phyloP scores from a whole-genome alignment of 2,888 invertebrate species.

The Melikaiella ostensackeni region DNA sequence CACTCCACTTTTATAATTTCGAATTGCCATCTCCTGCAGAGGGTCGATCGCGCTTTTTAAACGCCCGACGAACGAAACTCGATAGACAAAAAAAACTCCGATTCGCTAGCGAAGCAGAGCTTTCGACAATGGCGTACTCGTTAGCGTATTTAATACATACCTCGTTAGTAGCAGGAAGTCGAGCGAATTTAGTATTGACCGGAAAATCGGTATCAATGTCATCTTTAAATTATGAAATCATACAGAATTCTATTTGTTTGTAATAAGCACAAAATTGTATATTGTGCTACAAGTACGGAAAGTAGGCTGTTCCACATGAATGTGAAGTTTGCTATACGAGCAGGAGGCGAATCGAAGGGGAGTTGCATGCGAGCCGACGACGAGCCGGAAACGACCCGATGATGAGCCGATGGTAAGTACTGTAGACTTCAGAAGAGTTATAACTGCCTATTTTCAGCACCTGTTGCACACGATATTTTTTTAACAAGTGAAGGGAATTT shows the following conservation, averaged over 20 bases:
- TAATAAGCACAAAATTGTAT: neutral
- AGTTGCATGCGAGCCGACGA: no score
- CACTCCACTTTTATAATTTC: slow-evolving; percentile 45
- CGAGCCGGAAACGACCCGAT: no score
- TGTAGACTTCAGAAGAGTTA: no score
- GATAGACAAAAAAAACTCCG: slow-evolving; percentile 39
- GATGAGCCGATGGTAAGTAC: no score
- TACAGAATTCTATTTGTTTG: neutral
- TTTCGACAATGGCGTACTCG: slow-evolving; percentile 43
- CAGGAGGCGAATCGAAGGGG: no score
- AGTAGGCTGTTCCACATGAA: no score
- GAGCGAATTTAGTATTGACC: neutral
- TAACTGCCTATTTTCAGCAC: no score
- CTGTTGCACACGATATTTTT: no score
- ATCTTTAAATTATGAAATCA: neutral
- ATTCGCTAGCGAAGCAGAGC: slow-evolving; percentile 36
- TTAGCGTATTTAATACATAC: slow-evolving; percentile 44
- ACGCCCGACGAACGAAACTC: slow-evolving; percentile 34
- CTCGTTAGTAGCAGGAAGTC: slow-evolving; percentile 35
- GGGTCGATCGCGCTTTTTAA: slow-evolving; percentile 43
- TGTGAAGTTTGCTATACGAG: no score
- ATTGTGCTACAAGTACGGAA: no score
- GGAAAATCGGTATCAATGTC: neutral
- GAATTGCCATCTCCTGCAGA: slow-evolving; percentile 42
- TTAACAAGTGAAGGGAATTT: no score